phyloP scores from a whole-genome alignment of 2,113 vertebrate species.

The Arizona elegans region DNA sequence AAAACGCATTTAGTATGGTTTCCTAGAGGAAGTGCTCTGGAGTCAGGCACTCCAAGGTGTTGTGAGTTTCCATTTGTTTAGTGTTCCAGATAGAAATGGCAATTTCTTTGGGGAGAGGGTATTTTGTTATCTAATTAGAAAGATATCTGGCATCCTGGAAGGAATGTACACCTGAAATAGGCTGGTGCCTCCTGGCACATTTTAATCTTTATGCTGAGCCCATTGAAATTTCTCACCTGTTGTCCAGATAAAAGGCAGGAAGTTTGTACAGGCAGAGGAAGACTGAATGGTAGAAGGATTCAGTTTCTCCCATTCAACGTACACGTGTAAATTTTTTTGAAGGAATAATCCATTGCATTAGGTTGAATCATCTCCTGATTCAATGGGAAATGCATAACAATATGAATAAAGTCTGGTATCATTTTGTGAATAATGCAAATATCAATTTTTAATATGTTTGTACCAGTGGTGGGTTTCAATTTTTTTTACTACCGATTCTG shows the following conservation, averaged over 20 bases:
- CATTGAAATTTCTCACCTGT: neutral
- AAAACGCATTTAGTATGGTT: neutral
- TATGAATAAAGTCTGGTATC: neutral
- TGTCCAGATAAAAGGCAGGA: neutral
- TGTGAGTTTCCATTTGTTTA: neutral
- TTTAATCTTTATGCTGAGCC: neutral
- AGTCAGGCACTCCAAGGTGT: neutral
- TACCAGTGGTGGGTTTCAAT: too few relatives aligned
- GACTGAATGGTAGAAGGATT: neutral
- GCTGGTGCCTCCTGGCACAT: neutral
- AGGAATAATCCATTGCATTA: neutral
- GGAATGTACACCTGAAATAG: neutral
- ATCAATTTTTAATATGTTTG: neutral
- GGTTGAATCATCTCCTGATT: neutral
- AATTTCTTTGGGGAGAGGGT: neutral
- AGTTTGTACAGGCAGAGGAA: neutral
- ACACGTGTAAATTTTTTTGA: conserved; percentile 21
- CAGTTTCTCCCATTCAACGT: neutral
- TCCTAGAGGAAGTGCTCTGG: neutral
- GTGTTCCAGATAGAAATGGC: neutral
- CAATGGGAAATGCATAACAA: neutral
- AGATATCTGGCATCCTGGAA: neutral
- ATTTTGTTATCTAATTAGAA: neutral
- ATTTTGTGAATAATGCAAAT: neutral
- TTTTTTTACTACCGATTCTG: too few relatives aligned